phyloP scores from a whole-genome alignment of 2,888 invertebrate species.

The Eupithecia abbreviata region DNA sequence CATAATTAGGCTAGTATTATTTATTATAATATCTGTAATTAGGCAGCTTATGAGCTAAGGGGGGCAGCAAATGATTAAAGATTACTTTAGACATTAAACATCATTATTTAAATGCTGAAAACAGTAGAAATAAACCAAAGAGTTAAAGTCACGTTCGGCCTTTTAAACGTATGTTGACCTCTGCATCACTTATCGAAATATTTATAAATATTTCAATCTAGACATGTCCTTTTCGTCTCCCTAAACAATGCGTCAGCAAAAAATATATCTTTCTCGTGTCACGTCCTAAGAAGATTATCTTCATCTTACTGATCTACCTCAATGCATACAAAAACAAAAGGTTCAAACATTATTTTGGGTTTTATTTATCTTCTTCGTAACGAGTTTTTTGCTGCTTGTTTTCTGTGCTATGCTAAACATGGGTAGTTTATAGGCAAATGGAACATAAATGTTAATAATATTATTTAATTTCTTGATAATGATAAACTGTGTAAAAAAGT shows the following conservation, averaged over 20 bases:
- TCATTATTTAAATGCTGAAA: neutral
- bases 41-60: too few species aligned
- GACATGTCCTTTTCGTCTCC: conserved; percentile 53
- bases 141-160: conserved; percentile 14
- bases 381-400: conserved; percentile 5
- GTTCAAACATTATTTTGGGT: conserved; percentile 16
- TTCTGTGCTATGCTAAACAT: neutral
- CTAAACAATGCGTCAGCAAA: conserved; percentile 76
- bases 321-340: conserved; percentile 64
- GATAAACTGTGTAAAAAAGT: too few species aligned
- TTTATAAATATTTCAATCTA: conserved; percentile 28
- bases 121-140: neutral
- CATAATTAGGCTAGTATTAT: neutral
- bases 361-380: neutral
- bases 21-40: too few species aligned
- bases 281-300: conserved; percentile 72
- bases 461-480: too few species aligned
- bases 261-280: conserved; percentile 68
- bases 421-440: neutral
- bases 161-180: conserved; percentile 21
- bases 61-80: too few species aligned
- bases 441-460: neutral
- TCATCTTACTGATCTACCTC: conserved; percentile 66
- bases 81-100: too few species aligned
- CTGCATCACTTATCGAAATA: conserved; percentile 19